Conservation (phyloP, 2,888 invertebrate species). For the Drosophila koepferae region DNA sequence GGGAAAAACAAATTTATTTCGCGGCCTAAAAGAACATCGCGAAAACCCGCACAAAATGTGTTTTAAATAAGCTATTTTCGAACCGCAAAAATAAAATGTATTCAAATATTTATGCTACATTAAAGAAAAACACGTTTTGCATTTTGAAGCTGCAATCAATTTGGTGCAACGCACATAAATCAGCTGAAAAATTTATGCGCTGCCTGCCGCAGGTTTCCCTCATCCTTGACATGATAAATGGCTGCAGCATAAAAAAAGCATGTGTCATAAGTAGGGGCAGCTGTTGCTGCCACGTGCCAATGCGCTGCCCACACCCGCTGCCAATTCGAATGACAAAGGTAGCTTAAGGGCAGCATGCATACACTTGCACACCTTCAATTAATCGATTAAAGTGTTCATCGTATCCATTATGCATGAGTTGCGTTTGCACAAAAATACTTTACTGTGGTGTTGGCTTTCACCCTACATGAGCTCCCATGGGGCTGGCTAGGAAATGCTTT, state of each 20-base stretch:
- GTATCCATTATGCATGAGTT: constrained; percentile 46
- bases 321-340: constrained; percentile 51
- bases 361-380: constrained; percentile 25
- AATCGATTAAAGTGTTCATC: constrained; percentile 58
- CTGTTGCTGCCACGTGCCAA: constrained; percentile 65
- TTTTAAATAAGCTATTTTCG: constrained; percentile 32
- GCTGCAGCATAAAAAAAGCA: constrained; percentile 31
- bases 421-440: constrained; percentile 28
- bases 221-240: constrained; percentile 65
- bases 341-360: constrained; percentile 1
- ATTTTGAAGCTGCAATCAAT: constrained; percentile 55
- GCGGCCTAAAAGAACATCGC: background rate
- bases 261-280: constrained; percentile 42
- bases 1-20: background rate
- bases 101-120: constrained; percentile 53
- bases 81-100: constrained; percentile 24
- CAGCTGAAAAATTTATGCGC: constrained; percentile 46
- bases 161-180: constrained; percentile 55
- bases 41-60: constrained; percentile 22
- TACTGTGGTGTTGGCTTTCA: constrained; percentile 9
- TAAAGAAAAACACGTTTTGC: constrained; percentile 21
- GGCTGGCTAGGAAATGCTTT: constrained; percentile 6
- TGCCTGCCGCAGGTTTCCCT: constrained; percentile 7
- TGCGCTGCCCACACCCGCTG: constrained; percentile 30
- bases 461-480: constrained; percentile 21